Evolutionary conservation across 2,113 vertebrate species (phyloP), one percentile per base, ranked within the genome.

Genomic region (Grus americana): DNA sequence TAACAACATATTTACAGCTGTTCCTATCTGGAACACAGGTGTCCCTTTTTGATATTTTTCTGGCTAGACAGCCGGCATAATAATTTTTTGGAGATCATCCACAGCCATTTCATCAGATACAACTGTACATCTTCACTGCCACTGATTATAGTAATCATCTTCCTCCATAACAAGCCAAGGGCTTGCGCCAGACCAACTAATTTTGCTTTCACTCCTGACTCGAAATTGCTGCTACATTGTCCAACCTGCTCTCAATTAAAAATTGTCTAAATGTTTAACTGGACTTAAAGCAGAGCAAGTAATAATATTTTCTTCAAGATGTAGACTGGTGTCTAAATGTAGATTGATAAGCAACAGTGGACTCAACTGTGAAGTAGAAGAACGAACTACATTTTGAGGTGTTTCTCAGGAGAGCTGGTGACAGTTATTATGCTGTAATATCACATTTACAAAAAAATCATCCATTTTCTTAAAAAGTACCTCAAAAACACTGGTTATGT

Each of bases 141-240:
- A 79, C 76, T 93, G 93, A 96, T 94, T 90, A 95, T 27, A 93
- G 82, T 86, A 95, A 95, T 95, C 83, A 93, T 94, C 66, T 88
- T 86, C 29, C 72, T 80, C 42, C 47, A 54, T 70, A 96, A 74
- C 59, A 89, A 96, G 86, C 74, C 73, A 92, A 62, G 49, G 79
- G 59, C 61, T 92, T 89, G 44, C 0, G 1, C 79, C 74, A 93
- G 57, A 88, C 57, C 36, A 80, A 62, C 75, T 50, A 65, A 86
- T 96, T 95, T 94, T 86, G 36, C n/a, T 88, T 91, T 95, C 78
- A 80, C 36, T 88, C 68, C 40, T 4, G 6, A 49, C 34, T 93
- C 62, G 50, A 82, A 88, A 82, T 68, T 79, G 34, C 62, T 81
- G 34, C 54, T 70, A 47, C 10, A 38, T 65, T 93, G 79, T 75